These are phyloP conservation scores for Ectropis grisescens DNA, from an alignment of 1,140 invertebrate genomes.

Conservation along the genomic window DNA sequence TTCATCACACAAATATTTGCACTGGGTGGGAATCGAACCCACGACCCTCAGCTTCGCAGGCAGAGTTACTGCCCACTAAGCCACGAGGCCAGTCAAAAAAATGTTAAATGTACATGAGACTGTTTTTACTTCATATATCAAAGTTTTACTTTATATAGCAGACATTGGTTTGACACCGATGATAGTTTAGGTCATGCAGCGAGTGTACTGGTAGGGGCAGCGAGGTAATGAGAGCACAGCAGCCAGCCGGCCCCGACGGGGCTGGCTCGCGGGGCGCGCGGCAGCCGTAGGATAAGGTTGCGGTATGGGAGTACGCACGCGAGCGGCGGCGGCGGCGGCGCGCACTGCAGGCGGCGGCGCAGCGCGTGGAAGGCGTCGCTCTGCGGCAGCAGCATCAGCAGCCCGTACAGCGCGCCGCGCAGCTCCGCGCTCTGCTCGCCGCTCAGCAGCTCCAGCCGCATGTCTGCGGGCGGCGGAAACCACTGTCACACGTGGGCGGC, in stretches of 20 bases:
- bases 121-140: too few species aligned
- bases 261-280: not conserved
- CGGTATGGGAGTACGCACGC: slow-evolving; percentile 84
- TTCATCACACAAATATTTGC: too few species aligned
- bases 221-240: too few species aligned
- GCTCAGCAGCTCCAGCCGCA: slow-evolving; percentile 92
- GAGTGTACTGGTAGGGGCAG: too few species aligned
- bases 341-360: slow-evolving; percentile 88
- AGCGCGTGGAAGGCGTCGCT: slow-evolving; percentile 95
- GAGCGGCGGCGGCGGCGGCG: slow-evolving; percentile 71
- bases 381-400: slow-evolving; percentile 98
- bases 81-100: too few species aligned
- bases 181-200: too few species aligned
- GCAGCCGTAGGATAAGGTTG: not conserved
- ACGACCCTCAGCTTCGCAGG: too few species aligned
- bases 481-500: not conserved
- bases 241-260: not conserved
- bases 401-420: slow-evolving; percentile 92
- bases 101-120: too few species aligned
- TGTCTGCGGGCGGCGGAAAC: slow-evolving; percentile 73
- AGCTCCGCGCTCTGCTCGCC: slow-evolving; percentile 79
- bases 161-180: too few species aligned
- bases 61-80: too few species aligned
- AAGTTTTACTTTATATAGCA: too few species aligned
- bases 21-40: too few species aligned